These are phyloP conservation scores for Volucella inflata DNA, from an alignment of 2,888 invertebrate genomes.

Conservation along the genomic window DNA sequence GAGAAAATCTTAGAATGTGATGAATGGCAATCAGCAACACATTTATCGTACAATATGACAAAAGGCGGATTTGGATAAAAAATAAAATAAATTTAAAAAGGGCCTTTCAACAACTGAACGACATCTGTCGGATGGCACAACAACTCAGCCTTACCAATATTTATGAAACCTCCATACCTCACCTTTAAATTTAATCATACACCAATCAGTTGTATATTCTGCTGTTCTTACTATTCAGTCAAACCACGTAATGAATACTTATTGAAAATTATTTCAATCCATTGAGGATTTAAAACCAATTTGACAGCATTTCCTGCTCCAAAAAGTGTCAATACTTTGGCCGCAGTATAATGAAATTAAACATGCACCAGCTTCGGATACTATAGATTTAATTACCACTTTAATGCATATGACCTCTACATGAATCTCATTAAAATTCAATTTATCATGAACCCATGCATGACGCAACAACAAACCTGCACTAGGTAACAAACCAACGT, in stretches of 20 bases:
- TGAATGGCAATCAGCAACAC: too few relatives aligned
- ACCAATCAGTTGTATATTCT: too few relatives aligned
- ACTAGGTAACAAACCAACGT: too few relatives aligned
- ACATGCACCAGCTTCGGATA: not conserved
- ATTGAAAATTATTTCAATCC: conserved; percentile 27
- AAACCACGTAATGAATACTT: conserved; percentile 14
- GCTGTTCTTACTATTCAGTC: not conserved
- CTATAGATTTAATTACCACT: conserved; percentile 28
- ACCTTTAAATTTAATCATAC: too few relatives aligned
- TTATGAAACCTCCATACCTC: too few relatives aligned
- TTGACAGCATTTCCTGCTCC: conserved; percentile 2
- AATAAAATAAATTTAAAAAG: too few relatives aligned
- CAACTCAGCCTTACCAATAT: too few relatives aligned
- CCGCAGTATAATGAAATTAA: conserved; percentile 20
- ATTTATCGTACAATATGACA: too few relatives aligned
- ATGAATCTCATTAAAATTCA: conserved; percentile 37
- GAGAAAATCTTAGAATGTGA: too few relatives aligned
- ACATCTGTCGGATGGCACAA: too few relatives aligned
- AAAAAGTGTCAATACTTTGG: conserved; percentile 6
- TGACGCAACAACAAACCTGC: not conserved
- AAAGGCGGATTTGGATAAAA: too few relatives aligned
- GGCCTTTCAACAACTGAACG: too few relatives aligned
- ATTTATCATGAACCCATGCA: conserved; percentile 18
- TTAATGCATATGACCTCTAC: not conserved
- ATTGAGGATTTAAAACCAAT: conserved; percentile 27